Base-by-base conservation (phyloP, 2,797 vertebrate species). In the Coendou prehensilis region DNA sequence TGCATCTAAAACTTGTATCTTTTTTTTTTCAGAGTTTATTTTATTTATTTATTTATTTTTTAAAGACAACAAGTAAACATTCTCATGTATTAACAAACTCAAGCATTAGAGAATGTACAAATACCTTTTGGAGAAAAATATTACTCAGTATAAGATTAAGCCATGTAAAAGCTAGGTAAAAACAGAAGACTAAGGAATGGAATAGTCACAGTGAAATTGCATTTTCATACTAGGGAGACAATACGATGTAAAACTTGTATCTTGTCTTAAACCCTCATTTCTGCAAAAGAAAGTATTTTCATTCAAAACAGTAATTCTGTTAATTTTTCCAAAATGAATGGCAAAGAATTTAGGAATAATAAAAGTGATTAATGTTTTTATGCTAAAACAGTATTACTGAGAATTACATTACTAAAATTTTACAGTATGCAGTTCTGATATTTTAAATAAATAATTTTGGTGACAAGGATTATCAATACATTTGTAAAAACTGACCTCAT, bases 401-500 rank as follows among this genome's bases (percentile, higher is more conserved):
- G 45, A 90, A 92, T 79, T 8, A 33, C 76, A 8, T 89, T 45
- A 90, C 50, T 95, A 9, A 76, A 79, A 73, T 93, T 87, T 96
- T 93, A 93, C 95, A 52, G 50, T 67, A 93, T 73, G n/a, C 87
- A 47, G 94, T 52, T 94, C 18, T 17, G 90, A 50, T 85, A 52
- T 54, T 96, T 79, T 89, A 94, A 87, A 87, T 41, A 93, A 76
- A 5, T 87, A 89, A 41, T 52, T 95, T 64, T 90, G 64, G 63
- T 82, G 26, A 95, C 3, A 95, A 50, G 17, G 57, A 83, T 85
- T 81, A 94, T 50, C 15, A 59, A 88, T 76, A 81, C 89, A 78
- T 81, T 89, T 86, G 56, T 69, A 79, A 61, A 96, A 89, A 96
- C 98, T 98, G 97, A 99, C 99, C 99, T 99, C 99, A 9, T 99